Percentiles rank a stretch among this genome's conserved stretches.
phyloP scores from a whole-genome alignment of 2,113 vertebrate species.

The Empidonax alnorum region DNA sequence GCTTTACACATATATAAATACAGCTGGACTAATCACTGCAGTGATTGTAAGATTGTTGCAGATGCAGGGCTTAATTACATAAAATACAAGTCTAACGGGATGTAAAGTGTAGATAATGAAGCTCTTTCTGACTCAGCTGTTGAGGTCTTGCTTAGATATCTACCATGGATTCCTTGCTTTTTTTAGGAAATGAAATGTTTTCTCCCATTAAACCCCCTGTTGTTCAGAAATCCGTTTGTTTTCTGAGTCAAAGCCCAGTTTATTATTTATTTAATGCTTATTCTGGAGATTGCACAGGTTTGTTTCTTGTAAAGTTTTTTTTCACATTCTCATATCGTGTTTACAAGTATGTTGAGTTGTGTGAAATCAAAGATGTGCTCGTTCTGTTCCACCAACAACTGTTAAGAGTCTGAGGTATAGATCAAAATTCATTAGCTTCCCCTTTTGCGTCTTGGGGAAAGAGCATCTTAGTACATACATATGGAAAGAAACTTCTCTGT shows the following conservation, averaged over 20 bases:
- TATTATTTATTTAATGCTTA: not conserved
- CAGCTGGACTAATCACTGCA: slow-evolving; percentile 63
- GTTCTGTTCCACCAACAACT: not conserved
- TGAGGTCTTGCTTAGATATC: not conserved
- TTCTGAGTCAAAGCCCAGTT: not conserved
- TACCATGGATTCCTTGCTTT: not conserved
- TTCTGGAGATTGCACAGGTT: not conserved
- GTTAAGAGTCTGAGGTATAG: not conserved
- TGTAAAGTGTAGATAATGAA: slow-evolving; percentile 13
- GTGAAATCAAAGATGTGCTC: not conserved
- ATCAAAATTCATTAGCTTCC: not conserved
- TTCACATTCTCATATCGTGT: not conserved
- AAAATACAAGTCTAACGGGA: slow-evolving; percentile 3
- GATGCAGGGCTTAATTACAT: slow-evolving; percentile 44
- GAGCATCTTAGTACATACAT: not conserved
- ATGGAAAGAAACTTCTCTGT: not conserved
- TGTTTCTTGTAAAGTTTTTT: not conserved
- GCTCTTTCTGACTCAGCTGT: slow-evolving; percentile 23
- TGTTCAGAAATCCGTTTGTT: slow-evolving; percentile 26
- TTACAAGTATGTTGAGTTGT: not conserved
- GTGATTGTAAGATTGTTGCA: slow-evolving; percentile 45
- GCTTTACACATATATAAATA: slow-evolving; percentile 53
- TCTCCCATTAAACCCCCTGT: not conserved
- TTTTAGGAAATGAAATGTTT: slow-evolving; percentile 51
- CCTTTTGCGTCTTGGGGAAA: not conserved